phyloP scores from a whole-genome alignment of 2,888 invertebrate genomes.

The Aleiodes leptofemur region DNA sequence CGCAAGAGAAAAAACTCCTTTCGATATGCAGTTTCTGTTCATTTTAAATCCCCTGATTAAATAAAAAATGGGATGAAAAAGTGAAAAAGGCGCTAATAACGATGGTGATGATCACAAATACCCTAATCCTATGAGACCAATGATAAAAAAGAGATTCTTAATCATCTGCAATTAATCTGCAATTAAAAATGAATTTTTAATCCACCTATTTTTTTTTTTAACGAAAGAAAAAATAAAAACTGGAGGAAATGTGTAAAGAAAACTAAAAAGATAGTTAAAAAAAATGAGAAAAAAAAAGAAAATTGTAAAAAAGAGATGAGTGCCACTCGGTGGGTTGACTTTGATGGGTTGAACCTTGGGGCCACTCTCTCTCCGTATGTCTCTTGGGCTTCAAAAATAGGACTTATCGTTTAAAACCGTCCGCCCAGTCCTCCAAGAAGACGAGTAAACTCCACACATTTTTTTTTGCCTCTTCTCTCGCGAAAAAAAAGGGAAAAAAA shows the following conservation, averaged over 20 bases:
- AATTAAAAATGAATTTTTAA: too few species aligned
- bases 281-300: not conserved
- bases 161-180: not conserved
- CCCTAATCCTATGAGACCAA: too few species aligned
- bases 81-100: too few species aligned
- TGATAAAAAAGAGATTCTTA: too few species aligned
- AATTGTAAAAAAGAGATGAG: constrained; percentile 19
- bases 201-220: not conserved
- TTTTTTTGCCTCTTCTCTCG: constrained; percentile 9
- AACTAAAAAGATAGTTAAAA: constrained; percentile 24
- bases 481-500: too few species aligned
- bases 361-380: constrained; percentile 26
- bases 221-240: not conserved
- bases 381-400: constrained; percentile 44
- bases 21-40: too few species aligned
- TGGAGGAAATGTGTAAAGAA: not conserved
- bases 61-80: too few species aligned
- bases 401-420: constrained; percentile 38
- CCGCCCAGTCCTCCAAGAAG: constrained; percentile 23
- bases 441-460: constrained; percentile 16
- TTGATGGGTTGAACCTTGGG: constrained; percentile 41
- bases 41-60: too few species aligned
- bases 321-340: constrained; percentile 23
- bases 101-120: too few species aligned
- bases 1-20: too few species aligned